Percentiles rank a stretch among this genome's conserved stretches.
Conservation (phyloP, 2,113 vertebrate genomes). For the Hyla sarda region DNA sequence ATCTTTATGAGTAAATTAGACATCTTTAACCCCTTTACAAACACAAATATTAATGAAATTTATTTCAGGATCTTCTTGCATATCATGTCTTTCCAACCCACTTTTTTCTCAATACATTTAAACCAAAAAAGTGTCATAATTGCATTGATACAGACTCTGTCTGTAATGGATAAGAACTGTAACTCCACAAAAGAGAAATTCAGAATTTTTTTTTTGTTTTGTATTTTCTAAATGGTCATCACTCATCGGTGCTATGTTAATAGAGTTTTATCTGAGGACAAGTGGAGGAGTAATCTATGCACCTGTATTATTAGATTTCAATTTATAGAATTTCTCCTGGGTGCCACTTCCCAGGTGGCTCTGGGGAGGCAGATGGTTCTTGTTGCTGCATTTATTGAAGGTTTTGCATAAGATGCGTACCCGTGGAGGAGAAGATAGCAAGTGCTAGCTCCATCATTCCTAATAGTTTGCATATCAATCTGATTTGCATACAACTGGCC, state of each 20-base stretch:
- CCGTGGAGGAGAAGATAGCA: constrained; percentile 35
- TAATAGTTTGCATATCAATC: constrained; percentile 51
- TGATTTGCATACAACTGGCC: constrained; percentile 57
- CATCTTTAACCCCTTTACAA: not conserved
- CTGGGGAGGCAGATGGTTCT: constrained; percentile 63
- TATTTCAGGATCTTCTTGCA: not conserved
- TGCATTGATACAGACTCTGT: not conserved
- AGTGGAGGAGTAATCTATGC: not conserved
- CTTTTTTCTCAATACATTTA: not conserved
- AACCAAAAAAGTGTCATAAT: not conserved
- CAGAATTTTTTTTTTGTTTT: not conserved
- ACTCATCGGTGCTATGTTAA: not conserved
- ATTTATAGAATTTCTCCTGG: constrained; percentile 18
- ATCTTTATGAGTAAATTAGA: not conserved
- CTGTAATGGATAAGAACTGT: not conserved
- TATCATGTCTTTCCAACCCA: not conserved
- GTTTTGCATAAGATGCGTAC: constrained; percentile 55
- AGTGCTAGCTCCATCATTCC: constrained; percentile 25
- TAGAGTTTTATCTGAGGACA: constrained; percentile 1
- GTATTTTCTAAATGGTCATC: not conserved
- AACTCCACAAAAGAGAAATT: not conserved
- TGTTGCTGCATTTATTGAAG: constrained; percentile 11
- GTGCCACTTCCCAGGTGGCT: constrained; percentile 41
- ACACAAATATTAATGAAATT: too few relatives aligned
- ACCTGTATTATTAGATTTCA: constrained; percentile 35